Evolutionary conservation across 2,888 invertebrate species (phyloP).

Genomic region (Baccha elongata): DNA sequence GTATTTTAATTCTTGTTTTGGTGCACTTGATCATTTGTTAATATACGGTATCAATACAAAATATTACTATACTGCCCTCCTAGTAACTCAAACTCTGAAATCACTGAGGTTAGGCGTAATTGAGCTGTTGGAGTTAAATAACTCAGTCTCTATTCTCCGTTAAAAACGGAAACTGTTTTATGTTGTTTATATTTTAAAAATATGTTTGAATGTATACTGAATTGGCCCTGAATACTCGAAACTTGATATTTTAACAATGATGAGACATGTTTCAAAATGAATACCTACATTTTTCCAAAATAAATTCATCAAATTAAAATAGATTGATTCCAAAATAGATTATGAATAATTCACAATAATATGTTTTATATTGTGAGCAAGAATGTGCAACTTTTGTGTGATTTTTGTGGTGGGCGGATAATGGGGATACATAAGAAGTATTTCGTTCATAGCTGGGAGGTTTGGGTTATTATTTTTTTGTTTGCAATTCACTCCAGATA

Average conservation of each 20-base stretch:
- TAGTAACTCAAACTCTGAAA: too few relatives aligned
- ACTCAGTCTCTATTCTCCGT: too few relatives aligned
- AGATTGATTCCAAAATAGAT: slow-evolving; percentile 2
- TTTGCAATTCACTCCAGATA: slow-evolving; percentile 21
- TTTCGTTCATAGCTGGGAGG: slow-evolving; percentile 60
- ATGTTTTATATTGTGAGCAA: slow-evolving; percentile 5
- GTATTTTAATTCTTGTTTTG: too few relatives aligned
- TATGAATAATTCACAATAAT: slow-evolving; percentile 21
- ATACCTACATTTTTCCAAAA: background rate
- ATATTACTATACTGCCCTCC: too few relatives aligned
- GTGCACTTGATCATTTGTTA: too few relatives aligned
- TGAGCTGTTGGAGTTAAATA: too few relatives aligned
- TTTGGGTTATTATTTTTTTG: slow-evolving; percentile 38
- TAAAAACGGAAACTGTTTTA: too few relatives aligned
- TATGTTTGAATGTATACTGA: too few relatives aligned
- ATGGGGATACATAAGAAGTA: slow-evolving; percentile 59
- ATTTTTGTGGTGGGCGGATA: slow-evolving; percentile 58
- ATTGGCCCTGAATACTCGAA: too few relatives aligned
- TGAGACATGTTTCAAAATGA: background rate
- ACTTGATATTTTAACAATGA: background rate
- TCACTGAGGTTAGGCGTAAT: too few relatives aligned
- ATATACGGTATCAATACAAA: too few relatives aligned
- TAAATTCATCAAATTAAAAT: background rate
- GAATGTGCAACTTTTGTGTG: slow-evolving; percentile 24
- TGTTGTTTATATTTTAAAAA: too few relatives aligned